Percentiles rank a stretch among this genome's conserved stretches.
Conservation (phyloP, 2,797 vertebrate species). For the Mallotus villosus region DNA sequence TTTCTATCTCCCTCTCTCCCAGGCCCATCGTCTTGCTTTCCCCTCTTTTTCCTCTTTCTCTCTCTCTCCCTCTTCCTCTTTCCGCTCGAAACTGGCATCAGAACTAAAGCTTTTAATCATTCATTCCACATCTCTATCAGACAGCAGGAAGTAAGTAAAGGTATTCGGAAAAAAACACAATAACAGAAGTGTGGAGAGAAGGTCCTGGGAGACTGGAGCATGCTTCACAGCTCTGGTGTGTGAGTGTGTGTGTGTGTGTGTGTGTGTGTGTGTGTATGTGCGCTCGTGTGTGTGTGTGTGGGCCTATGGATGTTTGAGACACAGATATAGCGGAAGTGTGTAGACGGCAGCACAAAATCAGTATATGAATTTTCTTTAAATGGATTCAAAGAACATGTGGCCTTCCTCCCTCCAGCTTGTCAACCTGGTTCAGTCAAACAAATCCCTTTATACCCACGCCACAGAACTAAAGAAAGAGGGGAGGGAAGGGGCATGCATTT, state of each 20-base stretch:
- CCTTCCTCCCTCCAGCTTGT: conserved; percentile 51
- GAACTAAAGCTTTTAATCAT: conserved; percentile 43
- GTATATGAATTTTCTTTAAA: conserved; percentile 35
- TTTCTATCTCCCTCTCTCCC: background rate
- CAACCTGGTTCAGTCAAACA: conserved; percentile 64
- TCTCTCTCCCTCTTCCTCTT: conserved; percentile 25
- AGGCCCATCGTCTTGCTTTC: too few species aligned
- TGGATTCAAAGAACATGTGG: conserved; percentile 56
- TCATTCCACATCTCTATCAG: conserved; percentile 28
- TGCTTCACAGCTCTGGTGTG: background rate
- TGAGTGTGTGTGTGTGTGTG: background rate
- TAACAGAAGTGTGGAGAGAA: conserved; percentile 10
- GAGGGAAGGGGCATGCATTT: background rate
- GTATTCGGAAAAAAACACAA: conserved; percentile 36
- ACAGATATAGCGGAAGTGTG: background rate
- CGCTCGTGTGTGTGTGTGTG: conserved; percentile 4
- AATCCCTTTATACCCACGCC: conserved; percentile 54
- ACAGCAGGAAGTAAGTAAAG: conserved; percentile 53
- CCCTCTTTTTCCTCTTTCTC: conserved; percentile 10
- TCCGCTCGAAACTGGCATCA: conserved; percentile 44
- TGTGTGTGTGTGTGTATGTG: background rate
- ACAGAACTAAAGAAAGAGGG: background rate
- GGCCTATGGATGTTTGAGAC: background rate
- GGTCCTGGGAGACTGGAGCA: conserved; percentile 19
- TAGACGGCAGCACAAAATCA: conserved; percentile 3